Percentiles rank a stretch among this genome's conserved stretches.
Evolutionary conservation across 2,888 invertebrate genomes (phyloP).

Genomic region (Euspilapteryx auroguttella): DNA sequence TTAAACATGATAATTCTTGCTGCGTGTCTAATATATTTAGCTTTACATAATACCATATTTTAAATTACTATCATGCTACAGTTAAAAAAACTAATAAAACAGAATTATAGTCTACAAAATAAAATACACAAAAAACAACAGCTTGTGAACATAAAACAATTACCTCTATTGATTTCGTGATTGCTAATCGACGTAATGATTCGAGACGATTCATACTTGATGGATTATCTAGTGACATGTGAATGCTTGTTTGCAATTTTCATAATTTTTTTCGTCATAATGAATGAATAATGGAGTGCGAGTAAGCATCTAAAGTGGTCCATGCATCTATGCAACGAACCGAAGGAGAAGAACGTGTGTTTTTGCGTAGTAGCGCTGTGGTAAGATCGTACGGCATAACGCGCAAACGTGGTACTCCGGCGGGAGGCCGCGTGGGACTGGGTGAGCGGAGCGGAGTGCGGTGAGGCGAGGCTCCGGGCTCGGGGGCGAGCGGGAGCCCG

Average conservation of each 20-base stretch:
- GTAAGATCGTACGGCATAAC: conserved; percentile 37
- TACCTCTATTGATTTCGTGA: no score
- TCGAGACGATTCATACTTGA: background rate
- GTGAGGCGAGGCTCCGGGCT: conserved; percentile 11
- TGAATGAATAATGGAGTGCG: conserved; percentile 37
- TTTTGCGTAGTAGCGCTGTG: conserved; percentile 46
- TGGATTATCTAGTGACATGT: background rate
- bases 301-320: conserved; percentile 52
- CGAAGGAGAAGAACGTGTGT: conserved; percentile 37
- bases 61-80: no score
- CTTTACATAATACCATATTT: no score
- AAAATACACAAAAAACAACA: no score
- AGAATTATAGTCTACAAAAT: no score
- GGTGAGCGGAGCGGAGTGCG: conserved; percentile 14
- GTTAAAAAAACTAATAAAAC: background rate
- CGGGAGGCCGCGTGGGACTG: conserved; percentile 43
- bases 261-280: conserved; percentile 14
- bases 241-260: background rate
- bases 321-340: conserved; percentile 58
- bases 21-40: no score
- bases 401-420: conserved; percentile 38
- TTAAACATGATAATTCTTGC: no score
- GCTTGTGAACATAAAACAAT: background rate
- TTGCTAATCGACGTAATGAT: background rate
- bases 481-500: conserved; percentile 18